phyloP scores from a whole-genome alignment of 2,113 vertebrate species.

The Eolophus roseicapilla region DNA sequence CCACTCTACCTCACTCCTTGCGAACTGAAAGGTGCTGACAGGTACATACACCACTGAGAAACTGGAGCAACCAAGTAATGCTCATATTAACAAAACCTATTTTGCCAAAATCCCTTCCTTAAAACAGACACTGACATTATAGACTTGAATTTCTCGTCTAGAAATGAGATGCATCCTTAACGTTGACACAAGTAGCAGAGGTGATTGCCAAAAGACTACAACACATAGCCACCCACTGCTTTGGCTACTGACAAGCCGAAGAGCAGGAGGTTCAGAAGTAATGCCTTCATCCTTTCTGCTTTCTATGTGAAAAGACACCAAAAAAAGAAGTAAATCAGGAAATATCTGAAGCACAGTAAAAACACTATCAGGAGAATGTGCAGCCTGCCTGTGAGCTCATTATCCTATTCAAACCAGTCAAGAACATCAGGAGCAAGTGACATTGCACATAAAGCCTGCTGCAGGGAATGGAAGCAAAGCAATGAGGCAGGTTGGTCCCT shows the following conservation, averaged over 20 bases:
- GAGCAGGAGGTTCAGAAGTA: neutral
- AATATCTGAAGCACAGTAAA: accelerated
- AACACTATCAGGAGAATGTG: accelerated
- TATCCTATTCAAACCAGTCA: neutral
- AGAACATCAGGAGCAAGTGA: neutral
- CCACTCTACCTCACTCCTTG: neutral
- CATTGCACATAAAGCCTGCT: neutral
- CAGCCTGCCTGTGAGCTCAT: neutral
- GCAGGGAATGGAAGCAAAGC: neutral
- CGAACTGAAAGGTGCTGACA: neutral
- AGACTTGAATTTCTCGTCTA: neutral
- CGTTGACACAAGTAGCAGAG: accelerated
- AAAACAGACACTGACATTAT: neutral
- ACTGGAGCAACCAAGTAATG: neutral
- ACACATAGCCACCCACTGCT: neutral
- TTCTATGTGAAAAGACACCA: neutral
- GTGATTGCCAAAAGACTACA: neutral
- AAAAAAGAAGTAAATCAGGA: neutral
- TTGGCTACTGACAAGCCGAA: neutral
- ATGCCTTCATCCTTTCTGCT: neutral
- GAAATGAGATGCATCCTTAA: neutral
- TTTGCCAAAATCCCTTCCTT: neutral
- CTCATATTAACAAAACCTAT: neutral
- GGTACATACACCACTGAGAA: neutral
- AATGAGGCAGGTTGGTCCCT: neutral